Evolutionary conservation across 2,888 invertebrate species (phyloP), one percentile per base, ranked within the genome.

Genomic region (Aleiodes testaceus): DNA sequence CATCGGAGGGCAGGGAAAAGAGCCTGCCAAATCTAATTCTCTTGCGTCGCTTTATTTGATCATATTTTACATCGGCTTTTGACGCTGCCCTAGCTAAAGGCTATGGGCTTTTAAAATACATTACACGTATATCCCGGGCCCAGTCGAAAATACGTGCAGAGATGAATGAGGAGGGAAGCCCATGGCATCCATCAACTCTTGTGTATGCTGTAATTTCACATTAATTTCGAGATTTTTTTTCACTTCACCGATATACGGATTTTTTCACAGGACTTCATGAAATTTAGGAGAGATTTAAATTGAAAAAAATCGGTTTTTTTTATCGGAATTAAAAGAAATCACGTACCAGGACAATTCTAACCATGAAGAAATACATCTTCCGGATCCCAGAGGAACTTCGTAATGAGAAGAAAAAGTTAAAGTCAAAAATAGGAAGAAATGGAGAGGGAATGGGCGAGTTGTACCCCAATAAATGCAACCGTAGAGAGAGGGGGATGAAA

Each of bases 21-120:
- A 84, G 85, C 84, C 67, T 72, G 82, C 77, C 79, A 84, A 85
- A 85, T 85, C 81, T 79, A 84, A 85, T 85, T 85, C 79, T 70
- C 77, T 36, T 77, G 75, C 78, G 79, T 75, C 83, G 83, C 82
- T 85, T 85, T 85, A 85, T 85, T 85, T 85, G 83, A 85, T 85
- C 85, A 85, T 85, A 85, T 85, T 85, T 85, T 85, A 83, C 84
- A 85, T 84, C 83, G 82, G 85, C 85, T 85, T 80, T 85, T 85
- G 84, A 85, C 82, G 85, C 84, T 81, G 81, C 84, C 84, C 84
- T 84, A 36, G 81, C 81, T 78, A 83, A 84, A 70, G 70, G 83
- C 84, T 81, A 84, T 78, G 85, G 36, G 36, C 85, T 85, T 85
- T 85, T 85, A 85, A 85, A 85, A 85, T 85, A 85, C 84, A 85